These are phyloP conservation scores for Diplodus puntazzo DNA, from an alignment of 2,797 vertebrate genomes.

Conservation along the genomic window DNA sequence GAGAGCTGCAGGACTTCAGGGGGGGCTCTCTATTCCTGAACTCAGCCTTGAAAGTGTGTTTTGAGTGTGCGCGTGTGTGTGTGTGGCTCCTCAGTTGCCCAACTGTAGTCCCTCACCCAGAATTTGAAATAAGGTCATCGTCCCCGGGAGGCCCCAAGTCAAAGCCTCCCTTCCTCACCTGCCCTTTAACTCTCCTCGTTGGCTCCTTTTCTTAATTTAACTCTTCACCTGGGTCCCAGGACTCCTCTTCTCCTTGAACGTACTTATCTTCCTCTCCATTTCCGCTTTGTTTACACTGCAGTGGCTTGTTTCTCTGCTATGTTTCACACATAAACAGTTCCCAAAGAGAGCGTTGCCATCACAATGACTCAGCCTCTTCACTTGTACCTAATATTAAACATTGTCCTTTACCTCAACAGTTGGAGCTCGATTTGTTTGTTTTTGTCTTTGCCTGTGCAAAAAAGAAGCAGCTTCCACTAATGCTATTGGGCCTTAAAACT, in stretches of 20 bases:
- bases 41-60: constrained; percentile 73
- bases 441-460: constrained; percentile 32
- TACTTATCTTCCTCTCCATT: constrained; percentile 34
- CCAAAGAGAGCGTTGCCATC: neutral
- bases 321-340: constrained; percentile 23
- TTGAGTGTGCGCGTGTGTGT: constrained; percentile 35
- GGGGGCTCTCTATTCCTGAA: constrained; percentile 67
- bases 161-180: constrained; percentile 84
- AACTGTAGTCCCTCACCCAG: constrained; percentile 81
- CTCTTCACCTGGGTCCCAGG: constrained; percentile 70
- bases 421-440: constrained; percentile 42
- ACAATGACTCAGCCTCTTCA: constrained; percentile 55
- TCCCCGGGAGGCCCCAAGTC: constrained; percentile 87
- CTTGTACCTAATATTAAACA: constrained; percentile 49
- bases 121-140: constrained; percentile 92
- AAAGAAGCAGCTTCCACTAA: constrained; percentile 57
- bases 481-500: constrained; percentile 65
- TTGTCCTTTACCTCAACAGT: constrained; percentile 58
- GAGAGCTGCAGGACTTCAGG: constrained; percentile 83
- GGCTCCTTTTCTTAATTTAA: constrained; percentile 71
- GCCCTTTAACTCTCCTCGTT: constrained; percentile 84
- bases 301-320: constrained; percentile 31
- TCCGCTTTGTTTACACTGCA: constrained; percentile 59
- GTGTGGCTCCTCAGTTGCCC: constrained; percentile 67
- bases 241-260: constrained; percentile 39